A percentile compares a stretch with the other conserved stretches of the same genome.
phyloP scores from a whole-genome alignment of 2,113 vertebrate genomes.

The Brachypodius melanocephalos region DNA sequence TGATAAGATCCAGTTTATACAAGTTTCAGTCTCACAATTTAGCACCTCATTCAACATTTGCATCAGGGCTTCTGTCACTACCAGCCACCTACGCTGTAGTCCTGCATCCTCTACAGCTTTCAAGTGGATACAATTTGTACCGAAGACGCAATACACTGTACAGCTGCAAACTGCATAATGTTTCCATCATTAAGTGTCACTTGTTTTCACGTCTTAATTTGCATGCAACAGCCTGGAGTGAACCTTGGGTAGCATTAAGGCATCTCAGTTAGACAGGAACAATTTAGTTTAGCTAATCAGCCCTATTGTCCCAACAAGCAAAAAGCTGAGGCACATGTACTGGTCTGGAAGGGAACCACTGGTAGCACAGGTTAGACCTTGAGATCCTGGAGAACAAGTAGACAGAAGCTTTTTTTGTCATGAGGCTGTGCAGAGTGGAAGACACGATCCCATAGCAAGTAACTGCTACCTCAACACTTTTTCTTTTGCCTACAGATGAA shows the following conservation, averaged over 20 bases:
- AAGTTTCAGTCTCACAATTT: background rate
- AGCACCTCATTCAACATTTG: constrained; percentile 7
- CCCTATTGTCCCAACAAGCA: constrained; percentile 16
- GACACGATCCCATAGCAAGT: background rate
- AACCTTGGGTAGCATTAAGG: constrained; percentile 37
- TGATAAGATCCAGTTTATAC: background rate
- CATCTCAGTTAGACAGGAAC: constrained; percentile 33
- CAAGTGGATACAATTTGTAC: constrained; percentile 54
- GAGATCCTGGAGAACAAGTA: background rate
- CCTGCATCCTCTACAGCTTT: constrained; percentile 36
- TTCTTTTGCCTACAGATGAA: constrained; percentile 1
- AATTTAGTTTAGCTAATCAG: constrained; percentile 47
- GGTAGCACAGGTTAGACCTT: background rate
- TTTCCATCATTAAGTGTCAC: constrained; percentile 52
- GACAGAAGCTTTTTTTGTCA: background rate
- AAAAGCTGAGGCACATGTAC: background rate
- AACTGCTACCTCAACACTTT: constrained; percentile 23
- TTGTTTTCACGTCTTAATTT: constrained; percentile 57
- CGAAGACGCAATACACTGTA: background rate
- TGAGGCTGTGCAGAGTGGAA: background rate
- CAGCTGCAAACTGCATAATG: constrained; percentile 51
- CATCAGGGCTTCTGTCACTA: background rate
- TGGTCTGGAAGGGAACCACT: background rate
- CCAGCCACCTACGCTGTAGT: constrained; percentile 30
- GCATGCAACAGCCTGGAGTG: constrained; percentile 49